Evolutionary conservation across 2,888 invertebrate genomes (phyloP).

Genomic region (Apomyelois bistriatella): DNA sequence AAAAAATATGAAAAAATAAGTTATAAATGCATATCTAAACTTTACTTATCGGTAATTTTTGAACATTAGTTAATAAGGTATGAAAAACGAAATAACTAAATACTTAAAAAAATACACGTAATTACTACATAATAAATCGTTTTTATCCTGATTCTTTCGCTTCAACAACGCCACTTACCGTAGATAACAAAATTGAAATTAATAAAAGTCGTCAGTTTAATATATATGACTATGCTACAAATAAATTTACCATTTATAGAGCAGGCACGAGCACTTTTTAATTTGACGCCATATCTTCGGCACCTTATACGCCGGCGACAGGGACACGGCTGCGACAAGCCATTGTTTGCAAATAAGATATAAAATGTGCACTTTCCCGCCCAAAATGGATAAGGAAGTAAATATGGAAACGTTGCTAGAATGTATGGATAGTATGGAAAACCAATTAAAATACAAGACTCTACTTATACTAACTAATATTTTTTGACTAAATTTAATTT

Average conservation of each 20-base stretch:
- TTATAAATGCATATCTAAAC: too few relatives aligned
- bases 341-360: conserved; percentile 77
- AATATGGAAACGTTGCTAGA: conserved; percentile 25
- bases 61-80: too few relatives aligned
- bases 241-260: neutral
- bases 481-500: too few relatives aligned
- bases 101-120: too few relatives aligned
- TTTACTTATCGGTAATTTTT: too few relatives aligned
- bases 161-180: too few relatives aligned
- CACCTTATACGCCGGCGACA: conserved; percentile 58
- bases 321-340: conserved; percentile 68
- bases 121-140: too few relatives aligned
- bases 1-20: too few relatives aligned
- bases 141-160: too few relatives aligned
- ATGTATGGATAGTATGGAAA: neutral
- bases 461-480: neutral
- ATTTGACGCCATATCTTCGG: conserved; percentile 62
- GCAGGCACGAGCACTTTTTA: conserved; percentile 41
- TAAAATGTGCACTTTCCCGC: conserved; percentile 48
- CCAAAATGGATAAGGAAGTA: conserved; percentile 40
- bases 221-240: neutral
- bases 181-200: too few relatives aligned
- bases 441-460: neutral
- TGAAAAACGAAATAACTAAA: too few relatives aligned
- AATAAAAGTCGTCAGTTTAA: too few relatives aligned